Percentiles rank a stretch among this genome's conserved stretches.
These are phyloP conservation scores for Saxidomus purpurata DNA, from an alignment of 1,140 invertebrate genomes.

Conservation along the genomic window DNA sequence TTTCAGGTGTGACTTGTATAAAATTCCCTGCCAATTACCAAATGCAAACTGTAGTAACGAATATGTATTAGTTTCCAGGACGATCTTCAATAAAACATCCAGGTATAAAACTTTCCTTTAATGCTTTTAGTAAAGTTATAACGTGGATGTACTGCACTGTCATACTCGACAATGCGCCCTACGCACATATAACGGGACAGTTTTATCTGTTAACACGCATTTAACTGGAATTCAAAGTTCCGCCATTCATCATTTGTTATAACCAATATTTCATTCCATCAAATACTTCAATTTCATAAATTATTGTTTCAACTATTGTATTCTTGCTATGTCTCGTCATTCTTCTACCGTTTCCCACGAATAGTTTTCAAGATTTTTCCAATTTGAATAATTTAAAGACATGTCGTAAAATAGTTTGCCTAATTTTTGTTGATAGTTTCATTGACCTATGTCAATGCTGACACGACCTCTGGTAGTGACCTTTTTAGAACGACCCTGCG, in stretches of 20 bases:
- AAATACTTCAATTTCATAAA: conserved; percentile 39
- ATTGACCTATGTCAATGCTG: conserved; percentile 68
- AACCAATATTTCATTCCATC: neutral
- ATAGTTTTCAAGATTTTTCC: neutral
- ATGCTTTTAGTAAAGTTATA: too few relatives aligned
- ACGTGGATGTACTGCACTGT: too few relatives aligned
- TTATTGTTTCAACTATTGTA: conserved; percentile 34
- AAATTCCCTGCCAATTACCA: too few relatives aligned
- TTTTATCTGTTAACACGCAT: neutral
- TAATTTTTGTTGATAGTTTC: conserved; percentile 70
- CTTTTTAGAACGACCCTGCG: conserved; percentile 42
- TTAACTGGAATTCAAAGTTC: neutral
- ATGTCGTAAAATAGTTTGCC: conserved; percentile 64
- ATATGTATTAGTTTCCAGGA: too few relatives aligned
- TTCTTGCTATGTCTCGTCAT: neutral
- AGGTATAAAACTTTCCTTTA: too few relatives aligned
- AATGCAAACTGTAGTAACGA: too few relatives aligned
- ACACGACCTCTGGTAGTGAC: conserved; percentile 60
- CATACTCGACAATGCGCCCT: too few relatives aligned
- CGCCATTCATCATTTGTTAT: conserved; percentile 6
- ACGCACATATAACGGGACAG: too few relatives aligned
- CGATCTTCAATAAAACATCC: too few relatives aligned
- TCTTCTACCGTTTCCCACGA: conserved; percentile 45
- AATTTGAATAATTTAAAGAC: conserved; percentile 39
- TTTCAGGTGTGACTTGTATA: too few relatives aligned